Percentiles rank a stretch among this genome's conserved stretches.
phyloP scores from a whole-genome alignment of 2,113 vertebrate genomes.

The Siniperca chuatsi region DNA sequence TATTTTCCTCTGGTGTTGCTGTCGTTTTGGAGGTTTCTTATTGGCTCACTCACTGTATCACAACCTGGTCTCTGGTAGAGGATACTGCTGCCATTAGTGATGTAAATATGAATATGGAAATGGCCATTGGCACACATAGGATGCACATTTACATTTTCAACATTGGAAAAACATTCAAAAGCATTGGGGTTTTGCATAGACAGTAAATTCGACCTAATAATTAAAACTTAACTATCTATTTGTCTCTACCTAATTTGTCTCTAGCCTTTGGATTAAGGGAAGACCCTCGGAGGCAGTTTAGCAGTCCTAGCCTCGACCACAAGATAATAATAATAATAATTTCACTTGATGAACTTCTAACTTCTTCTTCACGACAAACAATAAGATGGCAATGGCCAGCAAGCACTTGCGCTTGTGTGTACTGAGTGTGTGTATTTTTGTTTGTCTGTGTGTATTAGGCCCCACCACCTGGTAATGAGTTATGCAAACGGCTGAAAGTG shows the following conservation, averaged over 20 bases:
- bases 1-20: background rate
- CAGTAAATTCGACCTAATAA: background rate
- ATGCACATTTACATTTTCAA: background rate
- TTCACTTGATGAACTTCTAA: background rate
- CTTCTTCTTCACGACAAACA: background rate
- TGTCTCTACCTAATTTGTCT: background rate
- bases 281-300: background rate
- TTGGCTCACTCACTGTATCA: background rate
- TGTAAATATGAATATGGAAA: background rate
- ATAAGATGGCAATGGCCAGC: background rate
- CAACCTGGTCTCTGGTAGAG: background rate
- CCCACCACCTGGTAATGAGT: slow-evolving; percentile 57
- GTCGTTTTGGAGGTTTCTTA: background rate
- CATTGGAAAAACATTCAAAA: background rate
- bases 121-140: background rate
- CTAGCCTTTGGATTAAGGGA: background rate
- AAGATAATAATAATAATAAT: background rate
- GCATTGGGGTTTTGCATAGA: no score
- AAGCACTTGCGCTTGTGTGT: background rate
- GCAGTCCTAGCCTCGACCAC: background rate
- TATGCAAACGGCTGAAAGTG: slow-evolving; percentile 73
- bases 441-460: slow-evolving; percentile 16
- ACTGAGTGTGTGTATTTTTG: background rate
- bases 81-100: background rate
- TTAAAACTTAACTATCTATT: background rate